phyloP scores from a whole-genome alignment of 2,113 vertebrate genomes.

The Sorex fumeus region DNA sequence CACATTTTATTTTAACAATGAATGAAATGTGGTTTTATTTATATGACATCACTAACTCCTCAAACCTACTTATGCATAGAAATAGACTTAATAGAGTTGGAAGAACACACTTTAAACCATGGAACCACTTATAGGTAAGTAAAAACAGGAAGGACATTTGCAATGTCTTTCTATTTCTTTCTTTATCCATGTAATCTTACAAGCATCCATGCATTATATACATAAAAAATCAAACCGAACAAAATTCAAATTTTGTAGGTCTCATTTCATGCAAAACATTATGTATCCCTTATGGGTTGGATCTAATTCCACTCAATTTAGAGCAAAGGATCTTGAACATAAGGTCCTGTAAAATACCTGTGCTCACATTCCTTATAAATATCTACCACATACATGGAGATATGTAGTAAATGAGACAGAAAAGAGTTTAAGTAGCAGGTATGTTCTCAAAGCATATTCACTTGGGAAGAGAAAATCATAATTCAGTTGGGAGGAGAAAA shows the following conservation, averaged over 20 bases:
- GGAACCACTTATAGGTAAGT: background rate
- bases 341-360: background rate
- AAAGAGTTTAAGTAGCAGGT: background rate
- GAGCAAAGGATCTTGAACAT: background rate
- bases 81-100: background rate
- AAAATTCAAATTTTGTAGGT: conserved; percentile 20
- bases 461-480: too few relatives aligned
- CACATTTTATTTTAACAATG: conserved; percentile 11
- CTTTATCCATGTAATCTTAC: background rate
- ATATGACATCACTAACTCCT: background rate
- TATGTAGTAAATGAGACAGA: background rate
- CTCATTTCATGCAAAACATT: conserved; percentile 14
- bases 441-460: background rate
- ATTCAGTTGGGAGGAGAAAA: background rate
- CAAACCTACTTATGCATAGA: background rate
- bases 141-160: background rate
- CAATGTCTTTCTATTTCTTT: background rate
- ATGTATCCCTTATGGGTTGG: background rate
- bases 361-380: background rate
- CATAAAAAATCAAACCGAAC: background rate
- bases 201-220: background rate
- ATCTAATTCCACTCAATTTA: background rate
- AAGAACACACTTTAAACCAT: background rate
- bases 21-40: conserved; percentile 32
- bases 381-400: background rate